phyloP scores from a whole-genome alignment of 2,888 invertebrate genomes.

The Cantharis nigra region DNA sequence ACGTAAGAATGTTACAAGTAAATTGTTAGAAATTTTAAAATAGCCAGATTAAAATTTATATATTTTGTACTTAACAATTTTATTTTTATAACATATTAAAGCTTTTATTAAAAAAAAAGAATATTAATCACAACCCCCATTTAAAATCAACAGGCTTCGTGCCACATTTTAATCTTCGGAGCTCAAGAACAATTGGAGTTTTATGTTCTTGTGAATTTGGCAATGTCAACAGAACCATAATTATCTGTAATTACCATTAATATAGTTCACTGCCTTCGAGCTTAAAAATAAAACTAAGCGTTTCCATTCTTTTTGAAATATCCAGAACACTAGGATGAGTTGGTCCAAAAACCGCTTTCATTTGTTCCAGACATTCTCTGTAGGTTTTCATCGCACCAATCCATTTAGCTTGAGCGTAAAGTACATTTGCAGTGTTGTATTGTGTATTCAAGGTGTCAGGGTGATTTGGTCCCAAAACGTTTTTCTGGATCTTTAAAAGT shows the following conservation, averaged over 20 bases:
- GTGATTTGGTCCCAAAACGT: not conserved
- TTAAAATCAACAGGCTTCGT: too few species aligned
- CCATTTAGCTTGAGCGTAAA: not conserved
- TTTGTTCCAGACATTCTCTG: not conserved
- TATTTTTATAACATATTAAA: too few species aligned
- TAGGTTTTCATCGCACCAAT: not conserved
- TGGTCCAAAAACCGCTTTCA: not conserved
- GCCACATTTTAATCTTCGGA: too few species aligned
- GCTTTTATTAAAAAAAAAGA: too few species aligned
- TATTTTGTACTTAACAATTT: too few species aligned
- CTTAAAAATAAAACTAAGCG: not conserved
- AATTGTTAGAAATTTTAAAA: not conserved
- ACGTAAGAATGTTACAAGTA: not conserved
- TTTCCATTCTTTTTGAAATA: not conserved
- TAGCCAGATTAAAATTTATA: not conserved
- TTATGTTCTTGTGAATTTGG: too few species aligned
- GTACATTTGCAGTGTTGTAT: not conserved
- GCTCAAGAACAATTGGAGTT: too few species aligned
- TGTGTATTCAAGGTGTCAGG: not conserved
- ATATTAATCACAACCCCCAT: too few species aligned
- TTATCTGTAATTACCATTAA: too few species aligned
- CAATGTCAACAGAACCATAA: too few species aligned
- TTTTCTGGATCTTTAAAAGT: not conserved
- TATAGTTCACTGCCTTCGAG: not conserved
- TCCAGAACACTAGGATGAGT: not conserved